Conservation (phyloP, 2,888 invertebrate species). For the Drosophila helvetica region DNA sequence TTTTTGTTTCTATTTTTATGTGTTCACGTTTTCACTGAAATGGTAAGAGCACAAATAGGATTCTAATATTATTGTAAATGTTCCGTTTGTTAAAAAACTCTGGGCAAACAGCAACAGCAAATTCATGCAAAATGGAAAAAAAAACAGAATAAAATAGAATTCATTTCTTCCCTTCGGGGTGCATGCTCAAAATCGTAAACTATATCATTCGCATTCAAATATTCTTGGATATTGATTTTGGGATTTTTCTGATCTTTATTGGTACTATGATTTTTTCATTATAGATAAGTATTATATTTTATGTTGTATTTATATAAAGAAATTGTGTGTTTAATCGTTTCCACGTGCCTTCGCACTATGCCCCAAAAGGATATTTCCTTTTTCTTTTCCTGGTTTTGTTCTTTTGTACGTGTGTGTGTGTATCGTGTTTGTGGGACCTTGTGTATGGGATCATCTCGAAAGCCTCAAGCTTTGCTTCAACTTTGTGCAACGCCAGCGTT, state of each 20-base stretch:
- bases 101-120: slow-evolving; percentile 12
- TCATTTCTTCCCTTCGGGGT: slow-evolving; percentile 6
- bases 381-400: slow-evolving; percentile 14
- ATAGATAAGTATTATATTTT: slow-evolving; percentile 29
- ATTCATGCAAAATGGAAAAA: slow-evolving; percentile 67
- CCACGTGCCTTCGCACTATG: slow-evolving; percentile 17
- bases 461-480: slow-evolving; percentile 1
- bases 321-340: slow-evolving; percentile 46
- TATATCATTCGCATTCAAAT: slow-evolving; percentile 21
- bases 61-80: slow-evolving; percentile 46
- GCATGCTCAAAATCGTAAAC: slow-evolving; percentile 36
- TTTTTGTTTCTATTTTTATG: neutral
- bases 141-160: slow-evolving; percentile 4
- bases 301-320: slow-evolving; percentile 44
- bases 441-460: slow-evolving; percentile 1
- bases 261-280: slow-evolving; percentile 43
- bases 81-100: slow-evolving; percentile 18
- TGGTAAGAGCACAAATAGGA: slow-evolving; percentile 68
- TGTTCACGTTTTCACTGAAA: slow-evolving; percentile 68
- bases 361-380: slow-evolving; percentile 17
- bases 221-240: slow-evolving; percentile 23
- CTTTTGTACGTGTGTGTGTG: slow-evolving; percentile 11
- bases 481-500: slow-evolving; percentile 46
- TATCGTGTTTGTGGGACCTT: slow-evolving; percentile 18
- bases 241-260: slow-evolving; percentile 60